Percentiles rank a stretch among this genome's conserved stretches.
These are phyloP conservation scores for Epizoanthus ramosus DNA, from an alignment of 92 coral and sea anemone genomes.

Conservation along the genomic window DNA sequence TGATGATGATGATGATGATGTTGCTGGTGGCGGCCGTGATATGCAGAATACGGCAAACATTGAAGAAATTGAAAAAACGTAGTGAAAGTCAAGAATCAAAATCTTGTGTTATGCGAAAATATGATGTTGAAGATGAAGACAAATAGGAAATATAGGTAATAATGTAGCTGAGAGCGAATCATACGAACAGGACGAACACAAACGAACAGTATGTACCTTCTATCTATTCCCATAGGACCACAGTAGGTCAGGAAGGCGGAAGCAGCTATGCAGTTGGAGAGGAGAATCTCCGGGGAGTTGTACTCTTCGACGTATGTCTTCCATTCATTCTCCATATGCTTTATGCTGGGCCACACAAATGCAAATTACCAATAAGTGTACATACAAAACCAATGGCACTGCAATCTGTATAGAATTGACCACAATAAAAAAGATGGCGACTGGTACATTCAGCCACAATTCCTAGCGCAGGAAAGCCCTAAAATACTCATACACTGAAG, in stretches of 20 bases:
- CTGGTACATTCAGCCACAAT: too few species aligned
- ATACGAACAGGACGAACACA: not conserved
- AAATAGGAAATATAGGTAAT: not conserved
- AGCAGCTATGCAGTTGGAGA: slow-evolving; percentile 94
- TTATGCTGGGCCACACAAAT: slow-evolving; percentile 47
- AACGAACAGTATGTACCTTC: slow-evolving; percentile 56
- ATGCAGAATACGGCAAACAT: too few species aligned
- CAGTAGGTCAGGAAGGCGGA: slow-evolving; percentile 97
- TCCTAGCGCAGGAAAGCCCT: too few species aligned
- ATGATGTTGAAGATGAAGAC: not conserved
- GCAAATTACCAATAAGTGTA: not conserved
- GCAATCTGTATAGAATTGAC: not conserved
- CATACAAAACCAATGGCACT: not conserved
- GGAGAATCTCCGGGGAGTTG: slow-evolving; percentile 91
- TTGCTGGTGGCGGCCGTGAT: too few species aligned
- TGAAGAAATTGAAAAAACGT: too few species aligned
- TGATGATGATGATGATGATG: too few species aligned
- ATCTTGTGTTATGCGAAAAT: too few species aligned
- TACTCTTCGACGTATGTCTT: slow-evolving; percentile 87
- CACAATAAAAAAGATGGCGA: too few species aligned
- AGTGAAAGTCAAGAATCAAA: too few species aligned
- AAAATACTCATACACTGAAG: too few species aligned
- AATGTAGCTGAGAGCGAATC: not conserved
- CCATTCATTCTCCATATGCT: slow-evolving; percentile 84
- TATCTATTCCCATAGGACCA: slow-evolving; percentile 96